Base-by-base conservation (phyloP, 2,888 invertebrate genomes). In the Chymomyza fuscimana region DNA sequence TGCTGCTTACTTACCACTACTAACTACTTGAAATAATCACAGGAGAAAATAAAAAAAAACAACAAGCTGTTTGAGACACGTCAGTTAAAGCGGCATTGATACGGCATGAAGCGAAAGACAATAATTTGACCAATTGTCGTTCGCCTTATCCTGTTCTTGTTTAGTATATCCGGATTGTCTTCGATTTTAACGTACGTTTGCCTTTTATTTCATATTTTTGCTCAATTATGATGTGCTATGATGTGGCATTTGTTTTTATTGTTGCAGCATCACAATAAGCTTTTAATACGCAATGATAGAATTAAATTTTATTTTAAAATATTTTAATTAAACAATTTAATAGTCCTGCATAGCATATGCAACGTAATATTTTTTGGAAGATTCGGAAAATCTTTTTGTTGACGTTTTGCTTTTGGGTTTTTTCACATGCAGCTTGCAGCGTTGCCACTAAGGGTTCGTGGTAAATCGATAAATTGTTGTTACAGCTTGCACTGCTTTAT, bases 41-140 rank as follows among this genome's bases (percentile, higher is more conserved):
- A 12, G 40, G 32, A 46, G 65, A 46, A 54, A 32, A 71, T 56
- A 46, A 50, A 70, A 50, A 70, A 70, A 63, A 70, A 70, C 71
- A 70, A 70, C 59, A 70, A 70, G 36, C 67, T 60, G 56, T 62
- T 50, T 73, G 56, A 73, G 66, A 67, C 72, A 72, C 72, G 72
- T 72, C 72, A 72, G 67, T 72, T 50, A 46, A 46, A 46, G 40
- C 40, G 12, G 40, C 40, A 46, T 46, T 46, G 40, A 46, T 46
- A 46, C 12, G 40, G 40, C 40, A 12, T 12, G 40, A 3, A 46
- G 12, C 40, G 40, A 46, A 46, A 10, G 40, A 12, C 40, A 46
- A 1, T 46, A 3, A 12, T 46, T 46, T 10, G 12, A 46, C 40
- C 40, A 46, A 46, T 12, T 12, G 40, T 12, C 40, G 40, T 10